A percentile compares a stretch with the other conserved stretches of the same genome.
Evolutionary conservation across 2,113 vertebrate genomes (phyloP).

Genomic region (Crotalus horridus): DNA sequence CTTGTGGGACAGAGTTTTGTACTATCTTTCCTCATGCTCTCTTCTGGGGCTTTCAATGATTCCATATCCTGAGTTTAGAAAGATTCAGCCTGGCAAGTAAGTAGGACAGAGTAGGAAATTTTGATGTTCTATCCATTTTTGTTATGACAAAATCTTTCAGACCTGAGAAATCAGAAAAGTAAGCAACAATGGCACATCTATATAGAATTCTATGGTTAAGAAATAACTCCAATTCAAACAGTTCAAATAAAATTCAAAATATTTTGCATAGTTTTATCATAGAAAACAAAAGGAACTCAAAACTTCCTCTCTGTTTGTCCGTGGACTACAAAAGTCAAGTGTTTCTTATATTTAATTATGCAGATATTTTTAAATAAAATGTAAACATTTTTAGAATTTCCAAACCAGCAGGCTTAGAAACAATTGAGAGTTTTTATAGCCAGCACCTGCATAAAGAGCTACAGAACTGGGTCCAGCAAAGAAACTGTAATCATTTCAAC

Average conservation of each 20-base stretch:
- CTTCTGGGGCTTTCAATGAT: not conserved
- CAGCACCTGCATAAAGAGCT: not conserved
- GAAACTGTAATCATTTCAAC: not conserved
- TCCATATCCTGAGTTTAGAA: not conserved
- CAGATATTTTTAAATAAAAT: not conserved
- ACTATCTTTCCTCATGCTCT: not conserved
- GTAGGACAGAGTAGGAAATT: not conserved
- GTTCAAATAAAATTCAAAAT: not conserved
- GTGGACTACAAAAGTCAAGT: not conserved
- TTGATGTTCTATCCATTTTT: not conserved
- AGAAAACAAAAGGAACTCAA: not conserved
- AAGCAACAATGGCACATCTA: not conserved
- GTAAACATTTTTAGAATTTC: not conserved
- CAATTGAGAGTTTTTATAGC: not conserved
- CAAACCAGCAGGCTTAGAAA: not conserved
- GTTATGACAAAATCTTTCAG: not conserved
- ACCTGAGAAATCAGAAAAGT: not conserved
- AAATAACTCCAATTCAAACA: not conserved
- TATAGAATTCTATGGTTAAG: not conserved
- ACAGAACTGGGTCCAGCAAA: not conserved
- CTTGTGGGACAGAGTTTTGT: not conserved
- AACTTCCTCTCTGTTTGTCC: not conserved
- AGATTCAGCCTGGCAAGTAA: not conserved
- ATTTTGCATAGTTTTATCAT: not conserved
- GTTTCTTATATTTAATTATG: not conserved